phyloP scores from a whole-genome alignment of 2,797 vertebrate genomes.

The Sebastiscus albofasciatus region DNA sequence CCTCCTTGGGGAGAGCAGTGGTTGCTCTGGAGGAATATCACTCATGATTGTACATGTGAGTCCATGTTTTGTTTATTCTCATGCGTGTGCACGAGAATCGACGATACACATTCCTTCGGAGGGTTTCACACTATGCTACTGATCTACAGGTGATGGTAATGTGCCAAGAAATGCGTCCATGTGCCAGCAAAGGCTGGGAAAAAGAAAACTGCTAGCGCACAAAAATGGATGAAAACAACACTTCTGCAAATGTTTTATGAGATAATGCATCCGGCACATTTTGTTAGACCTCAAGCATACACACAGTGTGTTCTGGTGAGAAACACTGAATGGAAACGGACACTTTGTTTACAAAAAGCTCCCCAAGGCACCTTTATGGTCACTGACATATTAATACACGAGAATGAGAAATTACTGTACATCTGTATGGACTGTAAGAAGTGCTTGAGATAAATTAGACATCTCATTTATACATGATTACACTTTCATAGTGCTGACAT shows the following conservation, averaged over 20 bases:
- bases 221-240: not conserved
- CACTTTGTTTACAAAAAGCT: not conserved
- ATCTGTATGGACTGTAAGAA: not conserved
- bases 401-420: not conserved
- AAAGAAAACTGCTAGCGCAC: not conserved
- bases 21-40: too few species aligned
- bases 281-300: not conserved
- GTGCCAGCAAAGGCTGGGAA: not conserved
- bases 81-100: not conserved
- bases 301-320: not conserved
- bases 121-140: not conserved
- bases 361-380: not conserved
- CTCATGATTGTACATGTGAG: accelerated
- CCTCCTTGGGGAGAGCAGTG: not conserved
- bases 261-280: not conserved
- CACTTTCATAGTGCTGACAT: not conserved
- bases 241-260: not conserved
- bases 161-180: not conserved
- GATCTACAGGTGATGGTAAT: not conserved
- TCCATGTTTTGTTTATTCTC: not conserved
- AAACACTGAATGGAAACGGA: not conserved
- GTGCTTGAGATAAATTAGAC: not conserved
- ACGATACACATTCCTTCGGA: not conserved
- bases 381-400: not conserved
- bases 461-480: not conserved